Evolutionary conservation across 2,888 invertebrate genomes (phyloP), one percentile per base, ranked within the genome.

Genomic region (Formica aserva): DNA sequence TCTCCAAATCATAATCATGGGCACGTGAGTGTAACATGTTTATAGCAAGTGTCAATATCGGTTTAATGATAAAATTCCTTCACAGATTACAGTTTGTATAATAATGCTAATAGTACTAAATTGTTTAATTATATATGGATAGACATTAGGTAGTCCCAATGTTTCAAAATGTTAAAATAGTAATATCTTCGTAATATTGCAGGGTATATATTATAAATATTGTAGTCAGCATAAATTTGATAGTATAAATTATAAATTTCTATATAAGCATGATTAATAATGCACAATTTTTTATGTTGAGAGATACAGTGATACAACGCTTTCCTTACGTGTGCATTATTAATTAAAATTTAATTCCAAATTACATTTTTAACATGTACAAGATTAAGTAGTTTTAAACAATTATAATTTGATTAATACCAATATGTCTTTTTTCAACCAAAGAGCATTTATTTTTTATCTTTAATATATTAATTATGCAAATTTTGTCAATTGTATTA

Each of bases 401-500:
- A 45, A 74, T n/a, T 74, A 3, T 62, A 74, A 60, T 74, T 74
- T 4, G 26, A 57, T 11, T 38, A n/a, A 22, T 41, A 48, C 41
- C 38, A 41, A 41, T 38, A 38, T 32, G 11, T 41, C 18, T 15
- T 4, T 15, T 35, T 15, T 72, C 26, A 26, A 4, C 13, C 13
- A 2, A 18, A 38, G 8, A n/a, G 57, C 57, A 60, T 60, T 74
- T 45, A 62, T n/a, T 60, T 26, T 57, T 72, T 57, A 26, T 26
- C 22, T 57, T 18, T 57, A 11, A 72, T 72, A 1, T 15, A 38
- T 55, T 71, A 52, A 5, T 26, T 57, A 38, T 29, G 9, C 18
- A 29, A 74, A 41, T 60, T 60, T 74, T 29, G 41, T 35, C 11
- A 18, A 72, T 72, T 57, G 15, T 22, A 72, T 71, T 35, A 22